Percentiles rank a stretch among this genome's conserved stretches.
Evolutionary conservation across 1,140 invertebrate species (phyloP).

Genomic region (Zophobas atratus): DNA sequence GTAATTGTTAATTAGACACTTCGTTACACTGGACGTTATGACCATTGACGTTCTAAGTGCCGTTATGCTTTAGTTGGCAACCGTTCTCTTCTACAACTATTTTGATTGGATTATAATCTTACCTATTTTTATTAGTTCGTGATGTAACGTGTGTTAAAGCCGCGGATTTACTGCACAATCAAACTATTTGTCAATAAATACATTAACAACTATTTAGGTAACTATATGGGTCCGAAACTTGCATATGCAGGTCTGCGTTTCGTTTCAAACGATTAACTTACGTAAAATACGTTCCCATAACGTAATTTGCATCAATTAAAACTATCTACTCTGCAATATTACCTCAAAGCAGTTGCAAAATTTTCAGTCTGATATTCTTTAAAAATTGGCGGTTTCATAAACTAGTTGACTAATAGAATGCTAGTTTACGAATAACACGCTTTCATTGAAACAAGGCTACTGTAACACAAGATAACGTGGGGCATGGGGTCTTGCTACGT

Average conservation of each 20-base stretch:
- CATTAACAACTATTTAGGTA: too few species aligned
- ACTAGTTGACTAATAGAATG: background rate
- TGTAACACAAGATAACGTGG: background rate
- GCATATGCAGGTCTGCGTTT: conserved; percentile 17
- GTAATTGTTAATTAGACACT: conserved; percentile 34
- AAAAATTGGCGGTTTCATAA: conserved; percentile 9
- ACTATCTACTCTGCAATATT: conserved; percentile 24
- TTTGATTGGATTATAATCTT: conserved; percentile 24
- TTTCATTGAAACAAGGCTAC: background rate
- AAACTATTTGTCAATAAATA: background rate
- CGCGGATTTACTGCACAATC: background rate
- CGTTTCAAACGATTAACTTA: conserved; percentile 19
- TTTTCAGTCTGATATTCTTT: background rate
- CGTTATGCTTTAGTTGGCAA: conserved; percentile 4
- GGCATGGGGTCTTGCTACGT: too few species aligned
- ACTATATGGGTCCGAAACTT: conserved; percentile 8
- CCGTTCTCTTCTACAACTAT: conserved; percentile 5
- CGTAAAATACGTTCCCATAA: conserved; percentile 32
- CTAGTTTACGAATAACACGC: background rate
- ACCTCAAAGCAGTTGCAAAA: conserved; percentile 10
- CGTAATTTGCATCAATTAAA: conserved; percentile 41
- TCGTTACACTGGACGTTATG: conserved; percentile 26
- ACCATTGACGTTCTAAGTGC: background rate
- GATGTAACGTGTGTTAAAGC: conserved; percentile 14
- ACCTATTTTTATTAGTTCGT: background rate